A percentile compares a stretch with the other conserved stretches of the same genome.
These are phyloP conservation scores for Apostichopus californicus DNA, from an alignment of 35 echinoderm and acorn worm species.

Conservation along the genomic window DNA sequence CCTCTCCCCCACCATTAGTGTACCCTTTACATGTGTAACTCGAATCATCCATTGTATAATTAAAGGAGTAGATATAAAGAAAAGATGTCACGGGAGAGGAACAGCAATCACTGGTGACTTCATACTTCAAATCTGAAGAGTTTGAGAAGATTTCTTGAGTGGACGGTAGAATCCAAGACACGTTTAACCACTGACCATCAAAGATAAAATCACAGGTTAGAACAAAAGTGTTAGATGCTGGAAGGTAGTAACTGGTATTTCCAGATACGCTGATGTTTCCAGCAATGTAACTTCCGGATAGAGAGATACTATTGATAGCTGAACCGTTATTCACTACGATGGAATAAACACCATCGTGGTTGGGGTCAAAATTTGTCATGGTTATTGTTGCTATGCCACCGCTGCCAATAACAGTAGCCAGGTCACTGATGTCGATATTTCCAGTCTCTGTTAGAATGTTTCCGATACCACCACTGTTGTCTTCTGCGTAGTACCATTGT, in stretches of 20 bases:
- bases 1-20: neutral
- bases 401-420: neutral
- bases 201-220: no score
- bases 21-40: constrained; percentile 1
- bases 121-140: no score
- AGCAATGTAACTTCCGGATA: neutral
- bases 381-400: constrained; percentile 14
- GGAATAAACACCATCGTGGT: neutral
- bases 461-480: neutral
- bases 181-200: no score
- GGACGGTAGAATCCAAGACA: no score
- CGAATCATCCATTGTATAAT: neutral
- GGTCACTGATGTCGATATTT: neutral
- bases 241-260: neutral
- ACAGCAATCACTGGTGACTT: no score
- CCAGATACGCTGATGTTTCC: neutral
- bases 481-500: constrained; percentile 3
- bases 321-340: neutral
- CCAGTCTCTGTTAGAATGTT: neutral
- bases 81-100: no score
- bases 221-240: no score
- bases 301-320: neutral
- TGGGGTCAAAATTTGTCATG: neutral
- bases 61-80: no score
- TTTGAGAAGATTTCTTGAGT: no score